phyloP scores from a whole-genome alignment of 2,888 invertebrate species.

The Timema cristinae region DNA sequence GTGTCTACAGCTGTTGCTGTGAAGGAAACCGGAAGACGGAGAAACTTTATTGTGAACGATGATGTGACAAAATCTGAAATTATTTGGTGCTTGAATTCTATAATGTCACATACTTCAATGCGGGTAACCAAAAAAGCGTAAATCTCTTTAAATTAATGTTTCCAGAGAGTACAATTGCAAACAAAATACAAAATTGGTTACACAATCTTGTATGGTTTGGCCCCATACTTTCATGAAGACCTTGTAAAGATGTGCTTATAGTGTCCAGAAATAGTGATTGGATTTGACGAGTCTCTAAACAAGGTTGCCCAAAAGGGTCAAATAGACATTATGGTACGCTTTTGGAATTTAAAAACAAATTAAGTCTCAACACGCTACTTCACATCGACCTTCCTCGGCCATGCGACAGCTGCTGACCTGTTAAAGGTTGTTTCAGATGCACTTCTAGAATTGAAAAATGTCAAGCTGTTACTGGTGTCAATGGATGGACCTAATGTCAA shows the following conservation, averaged over 20 bases:
- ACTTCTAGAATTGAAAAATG: not conserved
- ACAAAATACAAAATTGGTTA: too few species aligned
- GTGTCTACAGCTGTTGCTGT: too few species aligned
- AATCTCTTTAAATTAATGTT: too few species aligned
- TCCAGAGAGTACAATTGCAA: too few species aligned
- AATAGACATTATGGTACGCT: not conserved
- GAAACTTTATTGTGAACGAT: too few species aligned
- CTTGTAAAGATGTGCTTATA: not conserved
- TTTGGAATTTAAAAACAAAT: not conserved
- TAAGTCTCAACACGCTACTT: not conserved
- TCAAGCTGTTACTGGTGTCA: not conserved
- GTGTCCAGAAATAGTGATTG: not conserved
- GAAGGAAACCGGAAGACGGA: too few species aligned
- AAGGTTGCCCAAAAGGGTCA: not conserved
- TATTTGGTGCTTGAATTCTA: too few species aligned
- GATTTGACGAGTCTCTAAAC: not conserved
- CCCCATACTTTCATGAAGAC: not conserved
- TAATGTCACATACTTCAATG: too few species aligned
- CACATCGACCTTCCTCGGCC: not conserved
- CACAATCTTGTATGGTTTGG: not conserved
- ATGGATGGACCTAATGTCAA: slow-evolving; percentile 1
- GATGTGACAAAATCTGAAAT: too few species aligned
- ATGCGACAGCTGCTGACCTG: not conserved
- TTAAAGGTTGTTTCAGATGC: not conserved
- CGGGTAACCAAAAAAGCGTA: too few species aligned